A percentile compares a stretch with the other conserved stretches of the same genome.
Evolutionary conservation across 2,113 vertebrate species (phyloP).

Genomic region (Scophthalmus maximus): DNA sequence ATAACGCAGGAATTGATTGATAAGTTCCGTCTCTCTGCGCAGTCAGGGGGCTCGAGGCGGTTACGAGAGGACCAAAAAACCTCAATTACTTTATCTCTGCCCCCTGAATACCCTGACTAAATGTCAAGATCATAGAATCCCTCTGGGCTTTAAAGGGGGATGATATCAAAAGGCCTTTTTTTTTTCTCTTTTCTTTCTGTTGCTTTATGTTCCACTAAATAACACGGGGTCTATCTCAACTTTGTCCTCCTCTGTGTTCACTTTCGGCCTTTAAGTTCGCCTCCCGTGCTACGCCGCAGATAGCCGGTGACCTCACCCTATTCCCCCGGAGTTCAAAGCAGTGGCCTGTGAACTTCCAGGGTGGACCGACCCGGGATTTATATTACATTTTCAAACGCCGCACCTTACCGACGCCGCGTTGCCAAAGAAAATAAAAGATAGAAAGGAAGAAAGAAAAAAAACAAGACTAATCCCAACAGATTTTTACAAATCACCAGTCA

Average conservation of each 20-base stretch:
- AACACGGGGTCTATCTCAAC: conserved; percentile 80
- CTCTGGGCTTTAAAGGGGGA: conserved; percentile 79
- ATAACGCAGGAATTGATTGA: conserved; percentile 33
- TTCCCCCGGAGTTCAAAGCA: conserved; percentile 75
- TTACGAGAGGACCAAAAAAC: conserved; percentile 63
- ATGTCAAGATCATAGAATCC: conserved; percentile 86
- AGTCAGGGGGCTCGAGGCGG: conserved; percentile 56
- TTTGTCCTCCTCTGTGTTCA: conserved; percentile 73
- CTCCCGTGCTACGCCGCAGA: conserved; percentile 67
- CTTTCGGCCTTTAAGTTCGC: conserved; percentile 76
- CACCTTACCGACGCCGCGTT: conserved; percentile 34
- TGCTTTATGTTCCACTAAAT: conserved; percentile 83
- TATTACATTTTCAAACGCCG: conserved; percentile 70
- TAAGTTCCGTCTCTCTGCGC: conserved; percentile 56
- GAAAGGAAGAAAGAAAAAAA: conserved; percentile 12
- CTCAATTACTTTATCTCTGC: conserved; percentile 81
- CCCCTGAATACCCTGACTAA: conserved; percentile 80
- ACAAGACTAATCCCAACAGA: not conserved
- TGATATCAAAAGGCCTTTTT: conserved; percentile 82
- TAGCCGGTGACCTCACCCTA: conserved; percentile 74
- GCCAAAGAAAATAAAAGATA: not conserved
- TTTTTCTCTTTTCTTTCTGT: too few relatives aligned
- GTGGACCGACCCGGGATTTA: conserved; percentile 57
- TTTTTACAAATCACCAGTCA: conserved; percentile 5
- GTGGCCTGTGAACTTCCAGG: conserved; percentile 52